Evolutionary conservation across 2,113 vertebrate genomes (phyloP), one percentile per base, ranked within the genome.

Genomic region (Paradoxurus hermaphroditus): DNA sequence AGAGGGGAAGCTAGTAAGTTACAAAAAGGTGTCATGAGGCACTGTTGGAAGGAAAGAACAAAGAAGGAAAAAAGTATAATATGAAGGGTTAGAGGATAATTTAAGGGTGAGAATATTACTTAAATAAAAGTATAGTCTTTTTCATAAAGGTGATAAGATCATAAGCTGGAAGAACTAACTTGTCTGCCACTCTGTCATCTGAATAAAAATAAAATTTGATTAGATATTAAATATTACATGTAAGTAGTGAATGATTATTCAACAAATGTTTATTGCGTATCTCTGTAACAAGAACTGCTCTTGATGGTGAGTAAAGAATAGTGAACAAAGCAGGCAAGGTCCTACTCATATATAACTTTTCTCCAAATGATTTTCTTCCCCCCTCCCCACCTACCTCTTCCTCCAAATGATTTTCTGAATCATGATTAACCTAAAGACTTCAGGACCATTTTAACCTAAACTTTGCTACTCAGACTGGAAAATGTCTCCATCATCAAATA

Each of bases 401-500:
- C 53, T 56, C 13, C 70, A 51, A 92, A 49, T 83, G 63, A 77
- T 49, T 6, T 75, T 29, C 7, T 95, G 1, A 78, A 92, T 78
- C 49, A 51, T 70, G 53, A 84, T 78, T 88, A 77, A 91, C 21
- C 67, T 68, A 36, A 86, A 92, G 67, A 83, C 23, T 87, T 82
- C 51, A 68, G 27, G 34, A 36, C 44, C 11, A 77, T 59, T 84
- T 77, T 88, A 95, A 70, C 49, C 46, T 82, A 67, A 96, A 83
- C n/a, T 83, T 68, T 82, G 67, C 34, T 84, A 72, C 39, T 63
- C n/a, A 63, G 34, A 51, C 13, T 95, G 8, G 15, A 27, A 84
- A 95, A 84, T 89, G 27, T 39, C 72, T 96, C 14, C 25, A 94
- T 94, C 56, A 86, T 46, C 31, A 81, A 86, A 18, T 59, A 84